Evolutionary conservation across 2,888 invertebrate species (phyloP).

Genomic region (Ernsta delagoae): DNA sequence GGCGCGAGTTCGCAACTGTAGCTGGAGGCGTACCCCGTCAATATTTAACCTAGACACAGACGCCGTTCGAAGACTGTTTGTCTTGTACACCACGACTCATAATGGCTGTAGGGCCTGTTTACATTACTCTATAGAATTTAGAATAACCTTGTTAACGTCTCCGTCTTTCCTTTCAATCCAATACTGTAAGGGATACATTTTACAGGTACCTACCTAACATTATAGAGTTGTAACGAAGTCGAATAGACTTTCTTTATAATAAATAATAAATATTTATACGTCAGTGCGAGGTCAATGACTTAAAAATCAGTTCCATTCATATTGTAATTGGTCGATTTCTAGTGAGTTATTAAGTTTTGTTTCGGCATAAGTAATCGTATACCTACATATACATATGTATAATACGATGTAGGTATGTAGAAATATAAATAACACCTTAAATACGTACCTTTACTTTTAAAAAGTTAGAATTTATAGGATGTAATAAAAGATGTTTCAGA

Average conservation of each 20-base stretch:
- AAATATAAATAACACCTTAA: too few relatives aligned
- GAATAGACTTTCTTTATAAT: too few relatives aligned
- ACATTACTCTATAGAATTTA: constrained; percentile 67
- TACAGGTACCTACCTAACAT: too few relatives aligned
- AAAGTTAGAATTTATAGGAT: not conserved
- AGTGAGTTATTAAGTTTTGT: too few relatives aligned
- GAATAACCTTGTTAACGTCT: constrained; percentile 67
- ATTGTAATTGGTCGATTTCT: too few relatives aligned
- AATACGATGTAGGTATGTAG: too few relatives aligned
- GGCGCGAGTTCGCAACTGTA: constrained; percentile 13
- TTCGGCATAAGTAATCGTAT: too few relatives aligned
- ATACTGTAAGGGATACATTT: not conserved
- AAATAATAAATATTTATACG: too few relatives aligned
- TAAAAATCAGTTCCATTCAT: too few relatives aligned
- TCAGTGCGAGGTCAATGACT: too few relatives aligned
- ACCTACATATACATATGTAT: too few relatives aligned
- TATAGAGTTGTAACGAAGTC: too few relatives aligned
- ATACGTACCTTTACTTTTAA: not conserved
- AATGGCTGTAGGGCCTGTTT: constrained; percentile 72
- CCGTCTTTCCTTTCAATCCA: not conserved
- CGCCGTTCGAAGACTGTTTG: constrained; percentile 65
- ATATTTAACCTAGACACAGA: constrained; percentile 69
- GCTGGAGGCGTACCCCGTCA: constrained; percentile 50
- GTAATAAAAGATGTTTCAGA: constrained; percentile 5
- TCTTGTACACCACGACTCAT: constrained; percentile 71